Evolutionary conservation across 37 sponge, comb jelly and placozoan species (phyloP).

Genomic region (Diacarnus erythraeanus): DNA sequence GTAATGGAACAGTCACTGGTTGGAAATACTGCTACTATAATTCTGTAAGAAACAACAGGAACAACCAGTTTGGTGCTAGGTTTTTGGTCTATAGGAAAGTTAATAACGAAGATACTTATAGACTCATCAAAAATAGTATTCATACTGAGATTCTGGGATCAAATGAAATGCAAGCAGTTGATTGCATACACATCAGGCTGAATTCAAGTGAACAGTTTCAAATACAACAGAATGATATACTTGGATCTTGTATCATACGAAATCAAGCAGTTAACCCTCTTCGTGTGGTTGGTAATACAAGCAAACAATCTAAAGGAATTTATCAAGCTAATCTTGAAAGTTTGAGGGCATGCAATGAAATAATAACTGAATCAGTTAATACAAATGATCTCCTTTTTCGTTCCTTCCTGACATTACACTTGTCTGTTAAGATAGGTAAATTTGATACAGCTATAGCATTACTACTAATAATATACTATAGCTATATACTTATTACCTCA

Average conservation of each 20-base stretch:
- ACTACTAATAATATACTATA: too few relatives aligned
- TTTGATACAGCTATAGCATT: too few relatives aligned
- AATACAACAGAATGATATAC: slow-evolving; percentile 1
- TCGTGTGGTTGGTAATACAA: not conserved
- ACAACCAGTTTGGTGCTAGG: not conserved
- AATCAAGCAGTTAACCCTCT: not conserved
- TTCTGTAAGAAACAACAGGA: not conserved
- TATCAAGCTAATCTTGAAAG: not conserved
- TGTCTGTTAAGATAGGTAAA: not conserved
- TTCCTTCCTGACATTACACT: not conserved
- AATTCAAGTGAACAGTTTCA: not conserved
- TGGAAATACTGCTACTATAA: slow-evolving; percentile 24
- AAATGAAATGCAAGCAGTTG: not conserved
- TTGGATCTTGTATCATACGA: slow-evolving; percentile 5
- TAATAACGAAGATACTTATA: not conserved
- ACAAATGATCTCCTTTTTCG: not conserved
- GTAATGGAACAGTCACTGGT: slow-evolving; percentile 1
- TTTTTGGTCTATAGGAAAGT: not conserved
- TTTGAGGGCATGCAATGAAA: not conserved
- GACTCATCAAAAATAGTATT: not conserved
- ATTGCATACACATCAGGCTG: not conserved
- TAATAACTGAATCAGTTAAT: not conserved
- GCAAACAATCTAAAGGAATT: not conserved
- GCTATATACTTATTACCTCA: too few relatives aligned
- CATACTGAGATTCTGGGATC: not conserved